Base-by-base conservation (phyloP, 2,888 invertebrate genomes). In the Eulithis testata region DNA sequence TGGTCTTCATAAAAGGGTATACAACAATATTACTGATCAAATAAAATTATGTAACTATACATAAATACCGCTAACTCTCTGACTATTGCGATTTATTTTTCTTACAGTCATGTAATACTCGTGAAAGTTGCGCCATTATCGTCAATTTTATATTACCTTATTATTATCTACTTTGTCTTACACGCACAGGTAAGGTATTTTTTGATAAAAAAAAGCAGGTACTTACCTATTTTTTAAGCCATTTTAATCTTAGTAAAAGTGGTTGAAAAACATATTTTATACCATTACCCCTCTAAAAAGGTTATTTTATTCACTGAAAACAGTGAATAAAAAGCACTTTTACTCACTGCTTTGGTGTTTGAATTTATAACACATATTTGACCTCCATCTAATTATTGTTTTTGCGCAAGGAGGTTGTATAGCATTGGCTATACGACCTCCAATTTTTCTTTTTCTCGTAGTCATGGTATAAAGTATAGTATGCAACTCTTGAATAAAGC, bases 51-150 rank as follows among this genome's bases (percentile, higher is more conserved):
- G 8, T 14, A 14, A 14, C 6, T 14, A 40, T 8, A 31, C 36
- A 8, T 40, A 12, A 45, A 36, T 11, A 27, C 53, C 47, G 27
- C 58, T 37, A 11, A 44, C 63, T 63, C 53, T 31, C 9, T n/a
- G 37, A 57, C 57, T 60, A 67, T 43, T 54, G 53, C 85, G 83
- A 88, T 88, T 88, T 84, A 88, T 87, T 89, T 86, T 83, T 85
- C 85, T 80, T 84, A 81, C 76, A 68, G 69, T 70, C 71, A 75
- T 79, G 75, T 77, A 78, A 70, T 72, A 76, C 80, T 82, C 86
- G 90, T 84, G 92, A 92, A 92, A 92, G 91, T 90, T 84, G 81
- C 84, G 76, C 86, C 86, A 87, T 88, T 88, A 87, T 83, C 75
- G 79, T 73, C 71, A 65, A 71, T 72, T 74, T 66, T 51, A 57